Evolutionary conservation across 64 coral and sea anemone genomes (phyloP).

Genomic region (Anthopleura sola): DNA sequence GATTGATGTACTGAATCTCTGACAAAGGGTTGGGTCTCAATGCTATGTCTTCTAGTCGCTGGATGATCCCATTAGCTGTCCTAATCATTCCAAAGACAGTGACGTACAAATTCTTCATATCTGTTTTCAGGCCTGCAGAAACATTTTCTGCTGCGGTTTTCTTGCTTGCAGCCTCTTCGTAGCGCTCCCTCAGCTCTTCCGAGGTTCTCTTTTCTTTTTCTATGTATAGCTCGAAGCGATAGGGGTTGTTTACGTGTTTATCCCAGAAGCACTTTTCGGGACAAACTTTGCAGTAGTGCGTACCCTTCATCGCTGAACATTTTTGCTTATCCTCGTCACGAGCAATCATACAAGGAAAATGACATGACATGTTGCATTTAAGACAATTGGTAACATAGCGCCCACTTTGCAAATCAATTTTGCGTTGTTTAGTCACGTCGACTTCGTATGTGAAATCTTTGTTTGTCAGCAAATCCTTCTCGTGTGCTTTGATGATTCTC

Average conservation of each 20-base stretch:
- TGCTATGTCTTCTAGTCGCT: conserved; percentile 25
- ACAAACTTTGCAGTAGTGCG: conserved; percentile 12
- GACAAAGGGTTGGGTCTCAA: conserved; percentile 41
- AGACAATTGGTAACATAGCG: conserved; percentile 32
- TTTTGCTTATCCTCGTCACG: neutral
- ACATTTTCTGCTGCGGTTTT: conserved; percentile 13
- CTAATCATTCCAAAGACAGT: neutral
- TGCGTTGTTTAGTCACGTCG: neutral
- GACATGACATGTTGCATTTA: conserved; percentile 35
- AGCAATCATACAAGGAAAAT: conserved; percentile 1
- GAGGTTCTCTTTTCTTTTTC: conserved; percentile 22
- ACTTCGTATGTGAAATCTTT: conserved; percentile 33
- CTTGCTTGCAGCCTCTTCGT: conserved; percentile 17
- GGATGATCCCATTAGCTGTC: conserved; percentile 2
- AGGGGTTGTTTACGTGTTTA: conserved; percentile 25
- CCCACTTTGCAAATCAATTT: conserved; percentile 11
- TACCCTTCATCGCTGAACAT: neutral
- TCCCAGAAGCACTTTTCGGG: neutral
- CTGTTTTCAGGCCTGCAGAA: neutral
- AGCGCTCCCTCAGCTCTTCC: conserved; percentile 22
- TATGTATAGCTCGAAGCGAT: neutral
- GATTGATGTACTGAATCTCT: conserved; percentile 4
- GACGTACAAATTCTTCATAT: neutral
- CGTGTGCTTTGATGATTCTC: conserved; percentile 3
- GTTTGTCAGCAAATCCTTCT: conserved; percentile 35